Conservation (phyloP, 2,797 vertebrate genomes). For the Melanogrammus aeglefinus region DNA sequence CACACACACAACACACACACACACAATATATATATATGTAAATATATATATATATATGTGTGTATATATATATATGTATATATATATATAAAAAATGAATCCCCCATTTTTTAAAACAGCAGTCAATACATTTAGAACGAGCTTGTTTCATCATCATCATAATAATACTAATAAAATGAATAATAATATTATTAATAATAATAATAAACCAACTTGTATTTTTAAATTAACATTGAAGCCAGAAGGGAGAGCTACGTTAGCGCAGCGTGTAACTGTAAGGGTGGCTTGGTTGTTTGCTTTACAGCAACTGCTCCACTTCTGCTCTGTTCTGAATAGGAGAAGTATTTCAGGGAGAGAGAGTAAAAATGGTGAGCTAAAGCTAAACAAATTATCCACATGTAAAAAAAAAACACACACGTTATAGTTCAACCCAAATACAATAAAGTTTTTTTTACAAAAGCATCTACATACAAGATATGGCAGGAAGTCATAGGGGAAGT, state of each 20-base stretch:
- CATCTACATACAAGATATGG: slow-evolving; percentile 73
- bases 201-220: slow-evolving; percentile 88
- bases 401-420: slow-evolving; percentile 58
- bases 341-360: slow-evolving; percentile 45
- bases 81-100: slow-evolving; percentile 83
- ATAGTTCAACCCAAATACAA: slow-evolving; percentile 70
- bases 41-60: slow-evolving; percentile 64
- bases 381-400: slow-evolving; percentile 70
- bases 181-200: not conserved
- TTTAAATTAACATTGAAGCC: slow-evolving; percentile 82
- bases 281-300: slow-evolving; percentile 79
- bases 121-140: slow-evolving; percentile 98
- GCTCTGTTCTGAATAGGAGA: slow-evolving; percentile 65
- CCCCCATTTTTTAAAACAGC: slow-evolving; percentile 98
- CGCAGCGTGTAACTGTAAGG: slow-evolving; percentile 98
- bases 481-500: slow-evolving; percentile 55
- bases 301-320: slow-evolving; percentile 78
- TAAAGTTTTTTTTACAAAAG: slow-evolving; percentile 62
- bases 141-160: slow-evolving; percentile 89
- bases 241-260: slow-evolving; percentile 85
- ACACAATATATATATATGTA: not conserved
- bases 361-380: slow-evolving; percentile 57
- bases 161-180: slow-evolving; percentile 55
- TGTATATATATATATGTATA: not conserved
- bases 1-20: too few species aligned